Conservation (phyloP, 2,797 vertebrate species). For the Saguinus oedipus region DNA sequence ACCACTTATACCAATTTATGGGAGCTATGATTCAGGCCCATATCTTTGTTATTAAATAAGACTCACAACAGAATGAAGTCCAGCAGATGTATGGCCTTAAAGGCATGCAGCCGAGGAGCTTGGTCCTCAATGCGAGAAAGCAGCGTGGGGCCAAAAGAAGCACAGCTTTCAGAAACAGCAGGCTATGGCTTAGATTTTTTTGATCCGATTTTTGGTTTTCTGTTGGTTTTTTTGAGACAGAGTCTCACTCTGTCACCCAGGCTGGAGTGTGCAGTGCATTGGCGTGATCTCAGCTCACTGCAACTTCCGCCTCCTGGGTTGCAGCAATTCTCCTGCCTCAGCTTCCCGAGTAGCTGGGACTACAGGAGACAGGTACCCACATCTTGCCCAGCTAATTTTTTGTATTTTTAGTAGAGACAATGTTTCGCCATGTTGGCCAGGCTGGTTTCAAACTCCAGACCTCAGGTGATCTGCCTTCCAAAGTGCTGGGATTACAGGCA, state of each 20-base stretch:
- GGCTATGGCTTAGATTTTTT: not conserved
- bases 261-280: not conserved
- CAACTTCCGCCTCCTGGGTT: not conserved
- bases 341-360: not conserved
- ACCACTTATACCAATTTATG: not conserved
- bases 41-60: not conserved
- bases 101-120: not conserved
- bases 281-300: not conserved
- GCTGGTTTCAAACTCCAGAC: not conserved
- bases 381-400: not conserved
- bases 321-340: not conserved
- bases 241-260: not conserved
- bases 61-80: not conserved
- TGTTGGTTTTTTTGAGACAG: not conserved
- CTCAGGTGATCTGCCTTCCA: not conserved
- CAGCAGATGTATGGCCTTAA: not conserved
- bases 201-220: not conserved
- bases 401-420: not conserved
- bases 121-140: rapidly evolving
- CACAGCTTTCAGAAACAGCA: not conserved
- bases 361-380: not conserved
- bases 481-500: not conserved
- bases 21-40: not conserved
- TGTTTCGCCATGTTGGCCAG: not conserved
- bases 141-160: not conserved